A percentile compares a stretch with the other conserved stretches of the same genome.
Evolutionary conservation across 2,888 invertebrate genomes (phyloP).

Genomic region (Linnaemya vulpina): DNA sequence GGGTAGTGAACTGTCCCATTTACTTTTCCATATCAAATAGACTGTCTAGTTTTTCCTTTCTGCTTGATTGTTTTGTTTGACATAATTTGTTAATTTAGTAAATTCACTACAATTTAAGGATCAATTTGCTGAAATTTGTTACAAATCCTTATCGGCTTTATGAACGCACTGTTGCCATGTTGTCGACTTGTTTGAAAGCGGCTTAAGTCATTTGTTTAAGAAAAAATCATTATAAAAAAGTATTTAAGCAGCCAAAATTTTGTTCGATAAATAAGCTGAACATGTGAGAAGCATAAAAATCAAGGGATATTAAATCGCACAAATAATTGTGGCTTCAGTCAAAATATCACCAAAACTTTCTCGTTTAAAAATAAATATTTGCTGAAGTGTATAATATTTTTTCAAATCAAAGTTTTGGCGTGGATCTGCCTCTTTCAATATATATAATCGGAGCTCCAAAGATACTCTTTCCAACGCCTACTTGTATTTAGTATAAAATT

Average conservation of each 20-base stretch:
- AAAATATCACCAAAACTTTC: no score
- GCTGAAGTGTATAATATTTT: no score
- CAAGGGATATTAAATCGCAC: constrained; percentile 10
- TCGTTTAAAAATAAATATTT: no score
- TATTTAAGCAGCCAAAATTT: constrained; percentile 15
- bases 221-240: constrained; percentile 20
- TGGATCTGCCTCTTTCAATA: no score
- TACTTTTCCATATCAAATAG: background rate
- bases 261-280: constrained; percentile 45
- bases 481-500: no score
- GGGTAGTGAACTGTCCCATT: constrained; percentile 28
- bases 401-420: no score
- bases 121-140: constrained; percentile 65
- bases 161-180: constrained; percentile 69
- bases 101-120: constrained; percentile 65
- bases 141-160: constrained; percentile 66
- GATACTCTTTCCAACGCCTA: no score
- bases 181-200: constrained; percentile 60
- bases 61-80: constrained; percentile 56
- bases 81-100: constrained; percentile 71
- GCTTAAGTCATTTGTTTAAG: constrained; percentile 68
- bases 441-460: no score
- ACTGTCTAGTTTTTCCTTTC: background rate
- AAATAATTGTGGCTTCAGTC: no score
- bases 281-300: constrained; percentile 21